Conservation (phyloP, 1,140 invertebrate genomes). For the Bemisia tabaci region DNA sequence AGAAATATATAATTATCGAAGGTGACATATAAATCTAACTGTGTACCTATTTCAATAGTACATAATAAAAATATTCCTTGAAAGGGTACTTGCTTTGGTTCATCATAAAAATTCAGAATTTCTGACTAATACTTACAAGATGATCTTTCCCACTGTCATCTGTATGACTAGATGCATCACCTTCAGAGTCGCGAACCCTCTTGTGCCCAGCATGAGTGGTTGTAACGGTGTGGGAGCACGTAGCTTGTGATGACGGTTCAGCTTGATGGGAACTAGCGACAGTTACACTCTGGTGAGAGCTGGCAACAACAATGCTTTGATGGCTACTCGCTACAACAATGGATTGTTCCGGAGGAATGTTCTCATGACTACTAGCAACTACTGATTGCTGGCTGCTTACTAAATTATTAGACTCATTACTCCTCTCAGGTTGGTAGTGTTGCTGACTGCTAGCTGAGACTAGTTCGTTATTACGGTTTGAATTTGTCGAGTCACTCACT, state of each 20-base stretch:
- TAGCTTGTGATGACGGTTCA: slow-evolving; percentile 3
- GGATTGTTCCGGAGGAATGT: slow-evolving; percentile 29
- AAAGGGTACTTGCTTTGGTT: no score
- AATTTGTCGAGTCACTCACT: neutral
- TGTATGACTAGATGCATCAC: slow-evolving; percentile 10
- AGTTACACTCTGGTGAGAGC: neutral
- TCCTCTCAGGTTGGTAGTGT: neutral
- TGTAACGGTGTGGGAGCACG: slow-evolving; percentile 14
- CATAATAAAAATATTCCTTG: no score
- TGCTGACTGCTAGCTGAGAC: neutral
- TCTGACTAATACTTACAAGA: neutral
- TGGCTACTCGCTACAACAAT: slow-evolving; percentile 7
- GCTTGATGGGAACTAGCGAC: slow-evolving; percentile 1
- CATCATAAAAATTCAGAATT: no score
- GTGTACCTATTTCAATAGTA: no score
- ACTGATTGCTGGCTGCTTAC: slow-evolving; percentile 38
- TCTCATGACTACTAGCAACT: slow-evolving; percentile 29
- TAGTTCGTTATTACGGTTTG: neutral
- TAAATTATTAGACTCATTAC: neutral
- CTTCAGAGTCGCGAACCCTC: slow-evolving; percentile 5
- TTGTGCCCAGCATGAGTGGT: slow-evolving; percentile 9
- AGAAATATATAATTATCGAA: no score
- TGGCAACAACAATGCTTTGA: neutral
- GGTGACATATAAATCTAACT: no score
- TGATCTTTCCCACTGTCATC: neutral